Base-by-base conservation (phyloP, 2,113 vertebrate species). In the Phylloscopus trochiloides region DNA sequence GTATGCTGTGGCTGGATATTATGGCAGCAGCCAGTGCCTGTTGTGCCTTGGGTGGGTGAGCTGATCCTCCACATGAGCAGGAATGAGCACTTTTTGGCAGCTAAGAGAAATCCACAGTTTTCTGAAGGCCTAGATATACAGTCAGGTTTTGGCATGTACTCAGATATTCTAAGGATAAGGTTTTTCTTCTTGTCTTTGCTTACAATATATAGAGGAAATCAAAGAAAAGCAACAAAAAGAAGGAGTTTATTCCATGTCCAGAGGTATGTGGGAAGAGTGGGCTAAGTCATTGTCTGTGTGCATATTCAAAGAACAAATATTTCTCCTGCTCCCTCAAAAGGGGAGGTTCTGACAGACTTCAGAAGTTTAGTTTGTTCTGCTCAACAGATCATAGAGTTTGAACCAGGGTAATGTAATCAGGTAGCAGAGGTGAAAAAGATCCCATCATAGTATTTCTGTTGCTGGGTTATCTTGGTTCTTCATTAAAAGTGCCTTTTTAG, bases 1-100 rank as follows among this genome's bases (percentile, higher is more conserved):
- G 10, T 40, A 10, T 42, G 21, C 22, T 47, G 14, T 3, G 3
- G 3, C 12, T 79, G 54, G 14, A 11, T 55, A 0, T 22, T 34
- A 14, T 14, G 13, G 15, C 18, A 47, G 17, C 24, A 62, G 34
- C 26, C 24, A 22, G 10, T 70, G 12, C 16, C 40, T 78, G 10
- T 62, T 66, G 19, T 62, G 17, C 16, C 47, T 54, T 2, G 2
- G 18, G 3, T 36, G 43, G 17, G 18, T 54, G 10, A 92, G 5
- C 14, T 10, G 26, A 42, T 42, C 7, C 14, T 62, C 20, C 47
- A 34, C 1, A 0, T 8, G 1, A 48, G 9, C 4, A 75, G 24
- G 28, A 67, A 47, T 47, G 57, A 68, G 4, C 12, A 47, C 5
- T 24, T n/a, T 87, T 70, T 63, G 38, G 25, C 55, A 34, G 20